A percentile compares a stretch with the other conserved stretches of the same genome.
phyloP scores from a whole-genome alignment of 2,888 invertebrate genomes.

The Deroplatys truncata region DNA sequence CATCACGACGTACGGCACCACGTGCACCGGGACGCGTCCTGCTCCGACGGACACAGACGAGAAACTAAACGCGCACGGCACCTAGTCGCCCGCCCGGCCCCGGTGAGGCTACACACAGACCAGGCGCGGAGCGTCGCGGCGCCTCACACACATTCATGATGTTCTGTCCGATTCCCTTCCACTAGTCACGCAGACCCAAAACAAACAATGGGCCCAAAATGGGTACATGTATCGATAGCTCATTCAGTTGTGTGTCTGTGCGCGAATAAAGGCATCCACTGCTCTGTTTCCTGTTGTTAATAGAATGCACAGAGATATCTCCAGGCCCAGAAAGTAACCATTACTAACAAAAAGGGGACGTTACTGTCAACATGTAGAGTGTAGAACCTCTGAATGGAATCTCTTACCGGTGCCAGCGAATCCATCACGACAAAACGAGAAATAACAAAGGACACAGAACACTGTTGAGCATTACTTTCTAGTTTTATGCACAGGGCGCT shows the following conservation, averaged over 20 bases:
- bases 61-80: not conserved
- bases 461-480: too few species aligned
- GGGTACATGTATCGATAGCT: not conserved
- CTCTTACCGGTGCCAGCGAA: not conserved
- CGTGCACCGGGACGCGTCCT: constrained; percentile 3
- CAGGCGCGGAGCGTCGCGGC: not conserved
- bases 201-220: not conserved
- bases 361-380: not conserved
- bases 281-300: not conserved
- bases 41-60: not conserved
- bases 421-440: not conserved
- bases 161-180: not conserved
- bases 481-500: too few species aligned
- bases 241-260: not conserved
- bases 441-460: too few species aligned
- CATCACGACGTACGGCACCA: not conserved
- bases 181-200: not conserved
- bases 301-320: not conserved
- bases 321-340: not conserved
- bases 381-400: too few species aligned
- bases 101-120: not conserved
- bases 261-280: not conserved
- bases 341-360: not conserved
- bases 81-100: not conserved
- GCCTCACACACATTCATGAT: not conserved